Percentiles rank a stretch among this genome's conserved stretches.
Evolutionary conservation across 2,113 vertebrate genomes (phyloP).

Genomic region (Bostrychus sinensis): DNA sequence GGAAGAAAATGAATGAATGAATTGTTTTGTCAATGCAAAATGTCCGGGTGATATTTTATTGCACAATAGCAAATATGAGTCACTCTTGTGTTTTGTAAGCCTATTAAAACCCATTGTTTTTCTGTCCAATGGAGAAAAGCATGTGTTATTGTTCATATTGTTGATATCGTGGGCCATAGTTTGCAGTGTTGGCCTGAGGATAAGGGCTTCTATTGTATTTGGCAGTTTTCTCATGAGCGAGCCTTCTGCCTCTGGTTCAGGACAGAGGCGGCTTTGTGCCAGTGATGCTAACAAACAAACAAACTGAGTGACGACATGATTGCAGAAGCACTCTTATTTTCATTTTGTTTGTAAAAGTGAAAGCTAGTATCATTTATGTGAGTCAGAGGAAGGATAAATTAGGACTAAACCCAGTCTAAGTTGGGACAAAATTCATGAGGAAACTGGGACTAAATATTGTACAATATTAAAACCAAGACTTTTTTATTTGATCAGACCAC

Average conservation of each 20-base stretch:
- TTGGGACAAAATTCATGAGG: too few relatives aligned
- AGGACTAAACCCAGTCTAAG: too few relatives aligned
- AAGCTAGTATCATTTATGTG: too few relatives aligned
- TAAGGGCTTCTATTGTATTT: background rate
- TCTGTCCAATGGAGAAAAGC: background rate
- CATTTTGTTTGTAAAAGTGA: too few relatives aligned
- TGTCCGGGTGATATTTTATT: background rate
- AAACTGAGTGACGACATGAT: background rate
- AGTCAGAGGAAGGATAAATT: too few relatives aligned
- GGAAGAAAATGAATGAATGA: background rate
- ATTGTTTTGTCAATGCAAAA: background rate
- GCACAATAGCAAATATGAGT: background rate
- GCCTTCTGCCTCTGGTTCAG: background rate
- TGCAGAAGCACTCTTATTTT: too few relatives aligned
- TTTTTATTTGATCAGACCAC: too few relatives aligned
- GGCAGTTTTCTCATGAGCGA: background rate
- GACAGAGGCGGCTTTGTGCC: conserved; percentile 1
- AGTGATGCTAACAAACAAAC: background rate
- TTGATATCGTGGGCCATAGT: background rate
- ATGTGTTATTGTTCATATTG: background rate
- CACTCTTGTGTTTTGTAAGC: background rate
- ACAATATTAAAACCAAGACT: too few relatives aligned
- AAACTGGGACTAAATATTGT: too few relatives aligned
- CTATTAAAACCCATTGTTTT: background rate
- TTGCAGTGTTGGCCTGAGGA: background rate